Evolutionary conservation across 2,113 vertebrate genomes (phyloP).

Genomic region (Aleadryas rufinucha): DNA sequence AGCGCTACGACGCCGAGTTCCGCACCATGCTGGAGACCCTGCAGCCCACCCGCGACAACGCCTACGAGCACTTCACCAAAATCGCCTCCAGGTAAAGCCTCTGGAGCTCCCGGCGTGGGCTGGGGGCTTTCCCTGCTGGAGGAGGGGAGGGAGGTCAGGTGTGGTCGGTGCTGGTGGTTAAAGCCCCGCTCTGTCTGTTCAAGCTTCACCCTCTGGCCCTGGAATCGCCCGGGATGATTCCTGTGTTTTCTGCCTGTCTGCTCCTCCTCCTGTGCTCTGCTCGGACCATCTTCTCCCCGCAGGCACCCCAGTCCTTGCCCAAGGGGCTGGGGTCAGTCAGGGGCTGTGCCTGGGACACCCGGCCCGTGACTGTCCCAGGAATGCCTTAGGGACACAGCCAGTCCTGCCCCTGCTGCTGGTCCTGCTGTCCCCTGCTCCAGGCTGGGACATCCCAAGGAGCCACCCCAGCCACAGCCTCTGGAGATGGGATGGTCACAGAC

Average conservation of each 20-base stretch:
- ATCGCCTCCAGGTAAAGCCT: conserved; percentile 75
- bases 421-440: not conserved
- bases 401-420: not conserved
- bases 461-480: not conserved
- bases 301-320: not conserved
- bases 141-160: not conserved
- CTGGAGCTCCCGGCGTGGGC: rapidly evolving
- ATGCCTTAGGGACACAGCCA: not conserved
- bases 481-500: not conserved
- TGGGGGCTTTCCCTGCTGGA: not conserved
- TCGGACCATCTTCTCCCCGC: not conserved
- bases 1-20: conserved; percentile 73
- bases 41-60: conserved; percentile 66
- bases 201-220: not conserved
- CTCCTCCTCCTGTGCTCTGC: not conserved
- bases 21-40: conserved; percentile 66
- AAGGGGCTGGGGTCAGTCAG: not conserved
- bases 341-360: rapidly evolving
- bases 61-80: conserved; percentile 71
- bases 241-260: not conserved
- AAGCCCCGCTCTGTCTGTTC: rapidly evolving
- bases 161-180: rapidly evolving
- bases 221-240: rapidly evolving
- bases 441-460: not conserved
- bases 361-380: not conserved